A percentile compares a stretch with the other conserved stretches of the same genome.
Conservation (phyloP, 2,888 invertebrate species). For the Oligia fasciuncula region DNA sequence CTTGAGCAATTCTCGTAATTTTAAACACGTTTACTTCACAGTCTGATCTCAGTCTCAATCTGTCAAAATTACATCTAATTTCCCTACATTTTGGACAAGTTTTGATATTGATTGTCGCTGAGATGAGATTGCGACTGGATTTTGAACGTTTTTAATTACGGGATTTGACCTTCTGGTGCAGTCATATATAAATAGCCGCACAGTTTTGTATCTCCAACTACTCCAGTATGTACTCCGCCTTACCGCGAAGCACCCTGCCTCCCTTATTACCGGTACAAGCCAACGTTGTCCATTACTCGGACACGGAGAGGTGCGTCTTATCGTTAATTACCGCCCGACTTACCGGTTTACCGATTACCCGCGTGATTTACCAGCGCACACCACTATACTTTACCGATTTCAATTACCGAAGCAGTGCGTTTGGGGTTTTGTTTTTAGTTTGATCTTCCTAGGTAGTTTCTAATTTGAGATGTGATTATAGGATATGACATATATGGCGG, state of each 20-base stretch:
- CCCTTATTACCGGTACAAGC: conserved; percentile 70
- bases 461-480: conserved; percentile 20
- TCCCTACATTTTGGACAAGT: background rate
- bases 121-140: background rate
- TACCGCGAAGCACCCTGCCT: conserved; percentile 52
- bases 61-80: background rate
- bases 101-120: background rate
- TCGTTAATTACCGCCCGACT: conserved; percentile 83
- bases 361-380: conserved; percentile 79
- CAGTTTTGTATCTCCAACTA: background rate
- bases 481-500: conserved; percentile 17
- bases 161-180: background rate
- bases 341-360: conserved; percentile 80
- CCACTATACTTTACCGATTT: conserved; percentile 66
- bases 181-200: background rate
- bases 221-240: conserved; percentile 22
- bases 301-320: conserved; percentile 82
- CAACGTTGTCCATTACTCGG: conserved; percentile 78
- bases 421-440: conserved; percentile 23
- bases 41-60: too few species aligned
- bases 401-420: conserved; percentile 60
- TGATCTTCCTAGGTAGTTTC: conserved; percentile 15
- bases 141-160: background rate
- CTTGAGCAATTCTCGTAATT: background rate
- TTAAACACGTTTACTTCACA: too few species aligned